Conservation (phyloP, 2,797 vertebrate genomes). For the Buceros bicornis region DNA sequence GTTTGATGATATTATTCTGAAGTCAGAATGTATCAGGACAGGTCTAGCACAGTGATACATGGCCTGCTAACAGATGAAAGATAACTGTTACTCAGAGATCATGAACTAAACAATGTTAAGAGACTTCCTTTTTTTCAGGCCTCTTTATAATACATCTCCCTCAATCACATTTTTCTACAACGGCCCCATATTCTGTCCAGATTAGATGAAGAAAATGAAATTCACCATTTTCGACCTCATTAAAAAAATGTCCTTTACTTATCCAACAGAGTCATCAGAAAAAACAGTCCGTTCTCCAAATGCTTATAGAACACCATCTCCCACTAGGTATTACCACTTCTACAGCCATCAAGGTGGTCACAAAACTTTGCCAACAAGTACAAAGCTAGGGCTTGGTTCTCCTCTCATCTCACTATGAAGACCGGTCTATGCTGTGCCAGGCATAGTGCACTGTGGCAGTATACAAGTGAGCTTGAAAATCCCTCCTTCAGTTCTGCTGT, state of each 20-base stretch:
- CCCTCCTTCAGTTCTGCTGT: background rate
- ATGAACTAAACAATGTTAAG: background rate
- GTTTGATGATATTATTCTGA: background rate
- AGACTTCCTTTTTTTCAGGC: background rate
- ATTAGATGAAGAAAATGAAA: background rate
- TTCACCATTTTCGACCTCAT: background rate
- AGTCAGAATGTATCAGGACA: background rate
- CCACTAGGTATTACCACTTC: background rate
- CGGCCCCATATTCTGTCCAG: background rate
- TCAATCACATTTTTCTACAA: background rate
- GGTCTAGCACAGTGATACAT: background rate
- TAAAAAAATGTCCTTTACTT: background rate
- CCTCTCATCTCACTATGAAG: background rate
- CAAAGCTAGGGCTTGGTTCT: background rate
- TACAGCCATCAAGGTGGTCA: background rate
- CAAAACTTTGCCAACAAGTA: background rate
- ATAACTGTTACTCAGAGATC: background rate
- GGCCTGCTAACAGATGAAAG: background rate
- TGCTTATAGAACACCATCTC: background rate
- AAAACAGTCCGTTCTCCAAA: background rate
- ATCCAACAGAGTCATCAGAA: background rate
- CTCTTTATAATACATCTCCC: background rate
- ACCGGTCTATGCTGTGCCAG: rapidly evolving
- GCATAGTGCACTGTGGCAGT: background rate
- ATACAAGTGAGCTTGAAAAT: background rate